Base-by-base conservation (phyloP, 2,888 invertebrate genomes). In the Caenorhabditis macrosperma region DNA sequence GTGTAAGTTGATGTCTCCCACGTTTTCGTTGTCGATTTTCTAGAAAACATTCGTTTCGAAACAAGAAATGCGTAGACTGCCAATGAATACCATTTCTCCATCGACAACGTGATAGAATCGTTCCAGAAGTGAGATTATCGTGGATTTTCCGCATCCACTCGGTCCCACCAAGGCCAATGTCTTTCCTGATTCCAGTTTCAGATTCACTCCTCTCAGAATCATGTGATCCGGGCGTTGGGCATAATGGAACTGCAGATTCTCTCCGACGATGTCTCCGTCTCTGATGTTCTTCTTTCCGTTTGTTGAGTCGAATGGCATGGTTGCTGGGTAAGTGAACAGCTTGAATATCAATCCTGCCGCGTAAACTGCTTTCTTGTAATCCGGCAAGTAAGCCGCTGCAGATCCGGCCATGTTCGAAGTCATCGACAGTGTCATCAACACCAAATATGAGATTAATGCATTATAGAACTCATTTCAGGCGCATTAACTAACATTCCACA, bases 51-150 rank as follows among this genome's bases (percentile, higher is more conserved):
- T 12, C 9, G 15, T 54, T 41, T 48, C 5, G 10, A 9, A 30
- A 30, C 24, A 24, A 35, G 5, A 15, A 24, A 46, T 64, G 22
- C n/a, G n/a, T 24, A 48, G 41, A 66, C 69, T 60, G 46, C 7
- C 3, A n/a, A n/a, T n/a, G n/a, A n/a, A n/a, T 22, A 93, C 93
- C 80, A 95, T 93, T 46, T 92, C 89, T 12, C 95, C 95, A 3
- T 91, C 91, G 5, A 92, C 91, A 0, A 94, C 94, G 90, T 95
- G 95, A 90, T 96, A 96, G 91, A 95, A 95, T 75, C 95, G 92
- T 91, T 95, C 94, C 0, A 96, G 91, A 2, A 92, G 85, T 28
- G 89, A 89, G 17, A 92, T 89, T 63, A 91, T 90, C 0, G 91
- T 91, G 7, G 89, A 89, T 84, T 92, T 92, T 22, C 92, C 92